Base-by-base conservation (phyloP, 2,113 vertebrate genomes). In the Psilopsiagon aymara region DNA sequence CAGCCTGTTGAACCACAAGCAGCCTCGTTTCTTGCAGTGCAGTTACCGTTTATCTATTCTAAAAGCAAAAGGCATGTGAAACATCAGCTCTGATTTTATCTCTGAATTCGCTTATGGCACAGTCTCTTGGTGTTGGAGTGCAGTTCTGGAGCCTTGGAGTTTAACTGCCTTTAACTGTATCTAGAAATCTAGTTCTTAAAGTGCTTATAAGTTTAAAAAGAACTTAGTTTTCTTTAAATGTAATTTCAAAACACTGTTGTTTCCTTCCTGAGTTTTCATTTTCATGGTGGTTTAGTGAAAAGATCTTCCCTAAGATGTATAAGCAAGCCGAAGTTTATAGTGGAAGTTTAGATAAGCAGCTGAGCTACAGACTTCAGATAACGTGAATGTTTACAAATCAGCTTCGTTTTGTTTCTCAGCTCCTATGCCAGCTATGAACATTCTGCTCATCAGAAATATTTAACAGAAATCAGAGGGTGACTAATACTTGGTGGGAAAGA, bases 401-500 rank as follows among this genome's bases (percentile, higher is more conserved):
- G 66, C 73, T 82, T 84, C 0, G 1, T 87, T 81, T 89, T 90
- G 55, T 89, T 93, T 75, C 57, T 82, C 57, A 85, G 46, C 44
- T 43, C 17, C 41, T 62, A 10, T 86, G 66, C 63, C 74, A 95
- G 44, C 88, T 52, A 46, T 1, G 11, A 62, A 74, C 91, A 80
- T 88, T 95, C 67, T 46, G 57, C 77, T 94, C 63, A 62, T 84
- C 62, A 63, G 27, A 91, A 87, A 39, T 53, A 67, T 77, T 94
- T 82, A 92, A 35, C 80, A 91, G 74, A 87, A 89, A 79, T 76
- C 52, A 59, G 67, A 91, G 70, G 62, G 13, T 87, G 70, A 85
- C 88, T 94, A 94, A 93, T 84, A 33, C 27, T 82, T 33, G 41
- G n/a, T 73, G 59, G 74, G 91, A 92, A 89, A 77, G 69, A 92